Evolutionary conservation across 1,140 invertebrate species (phyloP).

Genomic region (Hestina assimilis): DNA sequence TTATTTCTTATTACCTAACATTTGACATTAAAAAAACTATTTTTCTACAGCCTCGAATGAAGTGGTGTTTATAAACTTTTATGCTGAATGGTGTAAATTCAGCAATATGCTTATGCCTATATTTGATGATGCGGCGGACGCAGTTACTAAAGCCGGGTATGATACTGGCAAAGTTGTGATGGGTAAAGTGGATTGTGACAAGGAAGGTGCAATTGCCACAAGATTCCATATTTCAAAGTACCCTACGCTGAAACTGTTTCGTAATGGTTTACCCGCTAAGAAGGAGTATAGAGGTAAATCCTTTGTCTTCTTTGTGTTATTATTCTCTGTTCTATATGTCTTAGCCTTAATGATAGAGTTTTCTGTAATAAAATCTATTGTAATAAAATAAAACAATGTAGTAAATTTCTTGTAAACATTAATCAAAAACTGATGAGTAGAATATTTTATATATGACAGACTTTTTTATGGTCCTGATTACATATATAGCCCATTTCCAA

Average conservation of each 20-base stretch:
- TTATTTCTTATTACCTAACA: slow-evolving; percentile 12
- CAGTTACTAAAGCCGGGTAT: slow-evolving; percentile 89
- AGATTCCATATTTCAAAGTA: slow-evolving; percentile 98
- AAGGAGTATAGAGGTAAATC: slow-evolving; percentile 92
- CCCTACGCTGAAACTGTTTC: slow-evolving; percentile 97
- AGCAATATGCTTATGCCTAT: slow-evolving; percentile 97
- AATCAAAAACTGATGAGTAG: too few relatives aligned
- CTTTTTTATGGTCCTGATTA: too few relatives aligned
- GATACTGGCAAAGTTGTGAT: slow-evolving; percentile 92
- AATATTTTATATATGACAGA: too few relatives aligned
- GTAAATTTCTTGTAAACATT: too few relatives aligned
- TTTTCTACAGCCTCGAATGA: slow-evolving; percentile 92
- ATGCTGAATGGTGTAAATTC: slow-evolving; percentile 98
- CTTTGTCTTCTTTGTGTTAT: background rate
- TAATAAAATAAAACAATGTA: too few relatives aligned
- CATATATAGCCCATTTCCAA: too few relatives aligned
- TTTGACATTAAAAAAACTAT: slow-evolving; percentile 21
- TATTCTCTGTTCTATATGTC: too few relatives aligned
- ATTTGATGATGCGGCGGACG: slow-evolving; percentile 97
- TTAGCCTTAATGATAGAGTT: too few relatives aligned
- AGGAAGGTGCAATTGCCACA: slow-evolving; percentile 89
- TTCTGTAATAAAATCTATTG: too few relatives aligned
- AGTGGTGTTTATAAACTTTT: slow-evolving; percentile 98
- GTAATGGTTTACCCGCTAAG: slow-evolving; percentile 96
- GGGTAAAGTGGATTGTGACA: slow-evolving; percentile 98